Conservation (phyloP, 2,113 vertebrate species). For the Chlorocebus sabaeus region DNA sequence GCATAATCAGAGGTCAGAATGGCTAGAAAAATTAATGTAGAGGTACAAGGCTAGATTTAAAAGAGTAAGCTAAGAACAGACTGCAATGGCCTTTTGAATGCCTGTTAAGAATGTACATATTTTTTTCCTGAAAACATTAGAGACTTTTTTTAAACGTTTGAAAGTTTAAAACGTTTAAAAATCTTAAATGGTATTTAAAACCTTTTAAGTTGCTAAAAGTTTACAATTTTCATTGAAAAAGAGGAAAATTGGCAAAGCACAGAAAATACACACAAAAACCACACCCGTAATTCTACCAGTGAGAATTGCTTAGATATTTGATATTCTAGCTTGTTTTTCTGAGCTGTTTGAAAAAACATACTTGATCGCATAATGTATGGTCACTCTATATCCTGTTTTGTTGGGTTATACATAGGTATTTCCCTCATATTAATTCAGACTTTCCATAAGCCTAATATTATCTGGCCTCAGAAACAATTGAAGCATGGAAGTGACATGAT, state of each 20-base stretch:
- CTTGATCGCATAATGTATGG: not conserved
- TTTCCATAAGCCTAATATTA: constrained; percentile 8
- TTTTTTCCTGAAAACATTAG: not conserved
- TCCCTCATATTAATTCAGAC: constrained; percentile 13
- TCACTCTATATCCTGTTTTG: constrained; percentile 45
- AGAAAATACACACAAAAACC: not conserved
- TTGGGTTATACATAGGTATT: not conserved
- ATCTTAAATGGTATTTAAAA: too few relatives aligned
- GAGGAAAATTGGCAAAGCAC: not conserved
- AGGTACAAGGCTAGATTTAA: not conserved
- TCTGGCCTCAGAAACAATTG: not conserved
- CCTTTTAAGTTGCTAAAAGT: not conserved
- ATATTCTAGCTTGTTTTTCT: not conserved
- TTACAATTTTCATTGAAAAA: not conserved
- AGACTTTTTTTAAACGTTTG: not conserved
- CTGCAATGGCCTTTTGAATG: not conserved
- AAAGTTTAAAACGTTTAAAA: not conserved
- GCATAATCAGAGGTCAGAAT: not conserved
- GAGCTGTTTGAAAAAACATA: not conserved
- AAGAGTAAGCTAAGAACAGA: not conserved
- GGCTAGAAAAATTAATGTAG: not conserved
- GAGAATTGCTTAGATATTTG: not conserved
- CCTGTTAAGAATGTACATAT: not conserved
- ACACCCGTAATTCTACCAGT: not conserved
- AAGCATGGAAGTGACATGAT: constrained; percentile 18